Base-by-base conservation (phyloP, 2,888 invertebrate genomes). In the Papilio demoleus region DNA sequence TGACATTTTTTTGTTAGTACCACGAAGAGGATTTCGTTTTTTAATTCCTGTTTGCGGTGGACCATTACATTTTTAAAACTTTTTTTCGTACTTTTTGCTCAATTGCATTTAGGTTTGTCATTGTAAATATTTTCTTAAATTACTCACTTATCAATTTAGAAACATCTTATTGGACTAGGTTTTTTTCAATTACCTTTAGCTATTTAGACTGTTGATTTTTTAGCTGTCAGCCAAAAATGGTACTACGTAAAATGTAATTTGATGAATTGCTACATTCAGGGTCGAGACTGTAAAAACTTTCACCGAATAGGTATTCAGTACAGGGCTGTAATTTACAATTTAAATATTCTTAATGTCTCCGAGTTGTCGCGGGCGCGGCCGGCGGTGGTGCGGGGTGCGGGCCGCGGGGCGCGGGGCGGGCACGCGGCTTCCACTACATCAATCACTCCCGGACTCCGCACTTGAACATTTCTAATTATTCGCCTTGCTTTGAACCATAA, bases 311-410 rank as follows among this genome's bases (percentile, higher is more conserved):
- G 90, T 91, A 90, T 91, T 92, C 92, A 90, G 90, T 91, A 88
- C 90, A 88, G 87, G 87, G 78, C 81, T 88, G 88, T 83, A 90
- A 92, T 92, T 91, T 92, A 90, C 89, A 92, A 91, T 92, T 91
- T 90, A 92, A 92, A 92, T 92, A 90, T 91, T 90, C 87, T 89
- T 92, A 91, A 92, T 92, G 92, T 92, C 88, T 85, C 88, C 88
- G 85, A 90, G 92, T 89, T 87, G 88, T 87, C 89, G 86, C 82
- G 75, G 76, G 71, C 76, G 77, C 63, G 65, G 69, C 65, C 58
- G 71, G 63, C 65, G 62, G 65, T 65, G 72, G 73, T n/a, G 68
- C 22, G 67, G 64, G 71, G 65, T 65, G 63, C 63, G 65, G 73
- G 72, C 72, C 74, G 73, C 70, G 74, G 74, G 73, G 73, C 74